phyloP scores from a whole-genome alignment of 2,888 invertebrate species.

The Erpobdella octoculata region DNA sequence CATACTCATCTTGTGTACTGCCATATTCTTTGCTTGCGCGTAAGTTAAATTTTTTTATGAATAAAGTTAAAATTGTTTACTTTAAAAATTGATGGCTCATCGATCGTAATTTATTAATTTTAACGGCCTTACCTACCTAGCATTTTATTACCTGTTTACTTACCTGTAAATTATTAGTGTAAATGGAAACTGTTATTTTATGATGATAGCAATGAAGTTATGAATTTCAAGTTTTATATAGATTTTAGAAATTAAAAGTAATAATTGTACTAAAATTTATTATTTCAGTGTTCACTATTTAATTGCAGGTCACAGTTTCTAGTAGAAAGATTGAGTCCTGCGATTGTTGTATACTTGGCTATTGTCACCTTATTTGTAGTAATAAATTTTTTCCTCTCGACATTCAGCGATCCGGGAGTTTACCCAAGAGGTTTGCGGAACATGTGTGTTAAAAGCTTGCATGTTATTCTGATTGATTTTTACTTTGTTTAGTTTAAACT shows the following conservation, averaged over 20 bases:
- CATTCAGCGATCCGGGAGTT: conserved; percentile 97
- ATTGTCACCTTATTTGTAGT: conserved; percentile 91
- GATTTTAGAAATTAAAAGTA: background rate
- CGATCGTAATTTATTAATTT: background rate
- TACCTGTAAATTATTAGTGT: no score
- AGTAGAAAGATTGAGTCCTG: conserved; percentile 39
- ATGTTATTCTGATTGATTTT: no score
- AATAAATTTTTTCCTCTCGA: conserved; percentile 94
- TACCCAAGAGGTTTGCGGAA: conserved; percentile 78
- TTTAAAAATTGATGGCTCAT: no score
- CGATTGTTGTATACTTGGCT: conserved; percentile 68
- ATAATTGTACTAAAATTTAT: no score
- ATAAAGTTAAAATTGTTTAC: background rate
- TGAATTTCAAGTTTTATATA: background rate
- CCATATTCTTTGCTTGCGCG: conserved; percentile 31
- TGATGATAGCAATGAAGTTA: no score
- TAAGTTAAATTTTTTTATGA: conserved; percentile 22
- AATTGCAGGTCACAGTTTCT: conserved; percentile 44
- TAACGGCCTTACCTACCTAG: no score
- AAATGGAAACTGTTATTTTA: no score
- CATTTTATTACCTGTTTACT: background rate
- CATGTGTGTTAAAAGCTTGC: no score
- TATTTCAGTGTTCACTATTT: conserved; percentile 12
- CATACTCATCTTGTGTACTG: conserved; percentile 23
- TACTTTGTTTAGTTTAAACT: no score